Base-by-base conservation (phyloP, 2,797 vertebrate genomes). In the Lepilemur ruficaudatus region DNA sequence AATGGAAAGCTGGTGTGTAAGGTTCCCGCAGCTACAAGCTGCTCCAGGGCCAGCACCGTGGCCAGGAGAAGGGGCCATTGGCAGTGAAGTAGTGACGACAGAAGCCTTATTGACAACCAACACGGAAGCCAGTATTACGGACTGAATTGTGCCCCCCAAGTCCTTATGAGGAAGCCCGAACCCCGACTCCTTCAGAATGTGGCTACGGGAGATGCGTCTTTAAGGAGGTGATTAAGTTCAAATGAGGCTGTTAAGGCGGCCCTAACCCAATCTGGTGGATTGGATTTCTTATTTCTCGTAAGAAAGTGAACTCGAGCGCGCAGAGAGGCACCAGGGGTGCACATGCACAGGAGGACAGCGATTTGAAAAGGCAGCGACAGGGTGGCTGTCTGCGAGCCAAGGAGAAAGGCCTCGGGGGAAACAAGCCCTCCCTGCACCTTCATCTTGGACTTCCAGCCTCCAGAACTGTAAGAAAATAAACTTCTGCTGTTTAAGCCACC, bases 301-400 rank as follows among this genome's bases (percentile, higher is more conserved):
- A 28, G 73, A 69, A 67, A 48, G 63, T 48, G 75, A 18, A 11
- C 6, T 3, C 23, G 6, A 32, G 38, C 38, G 5, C 12, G 25
- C 2, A 28, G 11, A 23, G 52, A 46, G 76, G 41, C 81, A n/a
- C 30, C 18, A 8, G 35, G 57, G 25, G 4, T 25, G 6, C 1
- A 0, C 2, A 4, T 1, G 14, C 32, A 0, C 11, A 0, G 15
- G 46, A 35, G 32, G 9, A 4, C 55, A 28, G 5, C 11, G 5
- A 0, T 0, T 32, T 7, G 90, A 48, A 20, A 69, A 83, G 81
- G n/a, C 7, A 28, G 48, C 1, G 4, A 15, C 46, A 32, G 41
- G 32, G 69, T 2, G 2, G 65, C 43, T 48, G 0, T 22, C 7
- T 32, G 57, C 23, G 8, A 32, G 50, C 32, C 50, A 15, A 11